phyloP scores from a whole-genome alignment of 2,888 invertebrate species.

The Standfussiana lucernea region DNA sequence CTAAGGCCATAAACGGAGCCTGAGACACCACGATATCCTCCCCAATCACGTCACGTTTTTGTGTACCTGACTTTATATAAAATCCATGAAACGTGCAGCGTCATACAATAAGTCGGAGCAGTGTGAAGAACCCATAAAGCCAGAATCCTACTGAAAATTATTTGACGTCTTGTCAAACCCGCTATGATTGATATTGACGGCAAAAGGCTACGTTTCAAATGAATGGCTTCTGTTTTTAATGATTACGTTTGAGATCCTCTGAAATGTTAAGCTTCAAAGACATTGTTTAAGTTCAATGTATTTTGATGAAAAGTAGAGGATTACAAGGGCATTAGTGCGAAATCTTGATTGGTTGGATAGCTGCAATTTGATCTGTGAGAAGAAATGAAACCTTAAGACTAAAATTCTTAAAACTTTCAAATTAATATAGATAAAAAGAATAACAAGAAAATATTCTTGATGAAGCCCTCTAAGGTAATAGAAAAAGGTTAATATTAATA shows the following conservation, averaged over 20 bases:
- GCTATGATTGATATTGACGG: slow-evolving; percentile 62
- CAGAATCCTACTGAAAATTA: slow-evolving; percentile 47
- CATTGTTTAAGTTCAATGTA: slow-evolving; percentile 56
- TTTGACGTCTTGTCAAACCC: slow-evolving; percentile 62
- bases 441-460: background rate
- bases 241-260: slow-evolving; percentile 54
- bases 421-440: background rate
- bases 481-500: background rate
- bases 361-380: slow-evolving; percentile 40
- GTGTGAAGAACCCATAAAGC: background rate
- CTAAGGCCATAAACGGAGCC: background rate
- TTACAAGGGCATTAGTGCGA: slow-evolving; percentile 30
- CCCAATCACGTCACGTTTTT: background rate
- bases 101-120: background rate
- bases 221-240: slow-evolving; percentile 61
- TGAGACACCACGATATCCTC: background rate
- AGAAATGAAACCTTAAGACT: background rate
- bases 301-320: slow-evolving; percentile 54
- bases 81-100: too few relatives aligned
- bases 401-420: background rate
- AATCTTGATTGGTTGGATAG: slow-evolving; percentile 29
- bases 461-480: background rate
- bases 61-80: background rate
- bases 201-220: slow-evolving; percentile 54
- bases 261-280: slow-evolving; percentile 47